These are phyloP conservation scores for Papilio dardanus DNA, from an alignment of 1,140 invertebrate species.

Conservation along the genomic window DNA sequence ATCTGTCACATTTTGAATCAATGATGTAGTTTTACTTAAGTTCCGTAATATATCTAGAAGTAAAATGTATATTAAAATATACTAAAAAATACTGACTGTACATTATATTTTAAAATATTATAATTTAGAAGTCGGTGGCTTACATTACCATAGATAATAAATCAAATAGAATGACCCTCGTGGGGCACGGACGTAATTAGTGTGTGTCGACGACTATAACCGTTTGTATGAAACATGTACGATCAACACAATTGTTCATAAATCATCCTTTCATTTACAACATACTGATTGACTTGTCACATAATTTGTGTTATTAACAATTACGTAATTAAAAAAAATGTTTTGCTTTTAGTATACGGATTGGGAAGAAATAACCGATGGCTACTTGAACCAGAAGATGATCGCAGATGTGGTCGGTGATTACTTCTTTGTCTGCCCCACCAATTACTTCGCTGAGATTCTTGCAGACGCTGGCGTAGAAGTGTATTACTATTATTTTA, in stretches of 20 bases:
- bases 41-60: no score
- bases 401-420: constrained; percentile 95
- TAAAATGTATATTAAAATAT: no score
- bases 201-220: constrained; percentile 6
- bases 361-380: constrained; percentile 93
- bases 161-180: constrained; percentile 23
- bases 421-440: constrained; percentile 96
- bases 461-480: constrained; percentile 91
- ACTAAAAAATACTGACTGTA: no score
- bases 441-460: constrained; percentile 93
- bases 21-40: no score
- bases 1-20: no score
- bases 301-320: background rate
- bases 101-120: background rate
- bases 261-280: background rate
- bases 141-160: constrained; percentile 19
- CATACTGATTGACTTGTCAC: background rate
- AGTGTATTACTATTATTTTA: constrained; percentile 97
- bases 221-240: background rate
- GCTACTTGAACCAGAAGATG: constrained; percentile 91
- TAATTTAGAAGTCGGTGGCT: background rate
- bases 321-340: background rate
- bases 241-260: constrained; percentile 9
- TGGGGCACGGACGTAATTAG: constrained; percentile 13
- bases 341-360: constrained; percentile 91